Base-by-base conservation (phyloP, 2,888 invertebrate species). In the Oligia latruncula region DNA sequence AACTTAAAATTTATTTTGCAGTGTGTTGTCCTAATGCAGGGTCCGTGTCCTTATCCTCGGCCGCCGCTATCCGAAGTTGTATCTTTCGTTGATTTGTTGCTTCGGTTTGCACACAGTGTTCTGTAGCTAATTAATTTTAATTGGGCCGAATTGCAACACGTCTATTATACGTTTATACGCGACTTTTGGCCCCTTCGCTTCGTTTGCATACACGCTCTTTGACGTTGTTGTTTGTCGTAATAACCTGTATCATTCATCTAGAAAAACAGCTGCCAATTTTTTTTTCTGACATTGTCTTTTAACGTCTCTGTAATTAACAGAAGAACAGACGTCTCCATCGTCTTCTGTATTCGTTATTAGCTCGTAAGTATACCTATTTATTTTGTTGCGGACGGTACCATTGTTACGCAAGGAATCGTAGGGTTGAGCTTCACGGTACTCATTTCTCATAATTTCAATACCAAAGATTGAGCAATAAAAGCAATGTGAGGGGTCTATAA, bases 81-180 rank as follows among this genome's bases (percentile, higher is more conserved):
- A 94, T 95, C 95, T 95, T 94, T 93, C 93, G 93, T 95, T 95
- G 95, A 95, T 95, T 95, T 95, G 95, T 95, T 94, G 93, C 95
- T 93, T 95, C 92, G 93, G 93, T 92, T 93, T 93, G 93, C 93
- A 91, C 92, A 93, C 94, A 94, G 93, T 95, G 94, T 96, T 95
- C 95, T 92, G 95, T 92, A 93, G 93, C 95, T 96, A 96, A 96
- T 96, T 96, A 96, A 96, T 96, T 96, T 96, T 96, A 96, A 96
- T 96, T 96, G 96, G 95, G 91, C 92, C 89, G 92, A 90, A 92
- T 92, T 92, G 91, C 92, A 90, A 90, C 88, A 87, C 93, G 92
- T 94, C 93, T 94, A 94, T 94, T 94, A 93, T 94, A 93, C 75
- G 68, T 80, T 82, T 80, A 80, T 75, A 81, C 91, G 90, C 90